phyloP scores from a whole-genome alignment of 2,113 vertebrate genomes.

The Plotosus lineatus region DNA sequence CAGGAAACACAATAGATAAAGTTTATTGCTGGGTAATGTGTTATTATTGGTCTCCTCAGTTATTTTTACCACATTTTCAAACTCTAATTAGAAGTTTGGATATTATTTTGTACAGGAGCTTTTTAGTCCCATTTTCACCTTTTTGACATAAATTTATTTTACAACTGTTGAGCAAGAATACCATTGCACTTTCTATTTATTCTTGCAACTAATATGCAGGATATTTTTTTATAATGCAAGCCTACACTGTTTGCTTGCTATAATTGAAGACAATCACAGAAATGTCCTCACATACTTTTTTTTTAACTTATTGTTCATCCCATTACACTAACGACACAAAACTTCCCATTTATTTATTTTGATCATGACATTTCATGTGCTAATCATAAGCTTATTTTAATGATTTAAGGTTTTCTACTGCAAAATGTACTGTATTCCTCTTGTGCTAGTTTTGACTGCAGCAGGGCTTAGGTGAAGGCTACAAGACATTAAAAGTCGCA shows the following conservation, averaged over 20 bases:
- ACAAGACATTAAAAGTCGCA: not conserved
- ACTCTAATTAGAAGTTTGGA: not conserved
- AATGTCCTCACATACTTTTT: not conserved
- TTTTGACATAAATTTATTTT: not conserved
- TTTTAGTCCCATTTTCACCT: not conserved
- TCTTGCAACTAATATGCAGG: no score
- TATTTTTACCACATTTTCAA: not conserved
- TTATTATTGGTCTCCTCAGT: not conserved
- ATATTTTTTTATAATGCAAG: not conserved
- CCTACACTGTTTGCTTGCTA: not conserved
- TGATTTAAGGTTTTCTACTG: not conserved
- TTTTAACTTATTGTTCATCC: not conserved
- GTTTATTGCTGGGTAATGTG: not conserved
- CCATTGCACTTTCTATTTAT: not conserved
- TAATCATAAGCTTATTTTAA: not conserved
- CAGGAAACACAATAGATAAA: constrained; percentile 13
- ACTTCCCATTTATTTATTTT: not conserved
- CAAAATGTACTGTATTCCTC: no score
- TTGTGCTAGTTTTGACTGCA: not conserved
- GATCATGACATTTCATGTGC: not conserved
- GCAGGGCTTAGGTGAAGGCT: not conserved
- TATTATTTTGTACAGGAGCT: no score
- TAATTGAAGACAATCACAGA: not conserved
- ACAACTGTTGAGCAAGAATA: not conserved
- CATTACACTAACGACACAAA: not conserved